These are phyloP conservation scores for Dicranocentrus wangi DNA, from an alignment of 2,888 invertebrate species.

Conservation along the genomic window DNA sequence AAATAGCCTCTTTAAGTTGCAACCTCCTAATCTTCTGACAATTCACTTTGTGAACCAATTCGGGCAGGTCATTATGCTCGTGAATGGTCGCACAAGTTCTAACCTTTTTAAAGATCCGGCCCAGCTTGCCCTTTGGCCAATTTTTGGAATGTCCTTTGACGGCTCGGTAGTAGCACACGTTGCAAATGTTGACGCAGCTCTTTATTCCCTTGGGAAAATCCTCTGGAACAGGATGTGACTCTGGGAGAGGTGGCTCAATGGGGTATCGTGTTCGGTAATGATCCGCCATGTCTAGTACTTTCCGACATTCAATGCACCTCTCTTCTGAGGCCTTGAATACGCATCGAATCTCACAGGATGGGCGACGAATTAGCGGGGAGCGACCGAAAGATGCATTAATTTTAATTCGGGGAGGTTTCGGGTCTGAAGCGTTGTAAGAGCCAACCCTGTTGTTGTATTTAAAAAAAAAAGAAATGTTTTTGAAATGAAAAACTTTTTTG, in stretches of 20 bases:
- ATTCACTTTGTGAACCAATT: constrained; percentile 27
- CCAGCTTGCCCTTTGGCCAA: constrained; percentile 38
- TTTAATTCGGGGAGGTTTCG: neutral
- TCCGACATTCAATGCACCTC: constrained; percentile 42
- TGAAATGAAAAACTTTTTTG: too few species aligned
- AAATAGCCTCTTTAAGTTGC: constrained; percentile 40
- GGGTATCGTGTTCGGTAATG: constrained; percentile 37
- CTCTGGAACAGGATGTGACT: too few species aligned
- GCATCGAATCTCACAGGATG: constrained; percentile 15
- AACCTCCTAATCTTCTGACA: constrained; percentile 30
- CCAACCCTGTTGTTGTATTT: constrained; percentile 16
- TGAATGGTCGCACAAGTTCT: constrained; percentile 58
- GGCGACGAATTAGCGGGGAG: neutral
- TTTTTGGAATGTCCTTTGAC: constrained; percentile 27
- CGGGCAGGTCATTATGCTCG: constrained; percentile 42
- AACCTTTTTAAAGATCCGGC: constrained; percentile 48
- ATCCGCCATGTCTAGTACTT: constrained; percentile 2
- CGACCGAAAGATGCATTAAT: constrained; percentile 42
- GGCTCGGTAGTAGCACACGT: constrained; percentile 39
- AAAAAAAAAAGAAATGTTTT: neutral
- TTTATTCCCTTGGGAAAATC: constrained; percentile 37
- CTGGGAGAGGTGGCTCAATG: constrained; percentile 29
- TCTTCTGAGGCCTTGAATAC: neutral
- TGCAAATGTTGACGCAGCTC: constrained; percentile 48
- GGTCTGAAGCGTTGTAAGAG: neutral